phyloP scores from a whole-genome alignment of 1,140 invertebrate genomes.

The Drosophila pallidifrons region DNA sequence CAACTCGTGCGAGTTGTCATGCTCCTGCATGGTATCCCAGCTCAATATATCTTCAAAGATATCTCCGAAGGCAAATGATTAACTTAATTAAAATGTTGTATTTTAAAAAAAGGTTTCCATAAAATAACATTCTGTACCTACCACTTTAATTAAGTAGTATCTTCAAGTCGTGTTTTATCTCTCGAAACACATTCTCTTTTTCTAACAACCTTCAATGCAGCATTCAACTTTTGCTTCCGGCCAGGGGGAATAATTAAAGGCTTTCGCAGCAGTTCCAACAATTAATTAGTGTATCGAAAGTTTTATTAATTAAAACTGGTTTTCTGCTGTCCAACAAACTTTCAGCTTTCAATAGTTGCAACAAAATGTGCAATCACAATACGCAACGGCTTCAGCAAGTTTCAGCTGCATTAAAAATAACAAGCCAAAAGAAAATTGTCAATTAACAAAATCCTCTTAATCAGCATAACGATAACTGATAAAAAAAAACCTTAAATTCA shows the following conservation, averaged over 20 bases:
- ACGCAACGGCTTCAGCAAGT: not conserved
- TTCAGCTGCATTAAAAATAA: not conserved
- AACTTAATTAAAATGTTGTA: not conserved
- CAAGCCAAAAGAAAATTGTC: not conserved
- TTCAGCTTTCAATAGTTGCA: conserved; percentile 9
- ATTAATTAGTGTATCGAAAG: conserved; percentile 42
- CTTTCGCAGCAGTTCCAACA: conserved; percentile 32
- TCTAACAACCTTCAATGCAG: not conserved
- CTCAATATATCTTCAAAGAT: not conserved
- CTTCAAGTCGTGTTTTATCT: not conserved
- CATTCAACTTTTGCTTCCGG: conserved; percentile 30
- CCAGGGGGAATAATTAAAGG: conserved; percentile 16
- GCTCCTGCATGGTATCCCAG: conserved; percentile 1
- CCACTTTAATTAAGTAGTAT: conserved; percentile 8
- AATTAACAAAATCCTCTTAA: not conserved
- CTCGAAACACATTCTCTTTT: not conserved
- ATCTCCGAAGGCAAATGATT: not conserved
- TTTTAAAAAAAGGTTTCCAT: too few species aligned
- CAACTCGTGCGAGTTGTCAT: conserved; percentile 53
- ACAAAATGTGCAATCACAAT: conserved; percentile 13
- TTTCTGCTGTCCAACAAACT: conserved; percentile 23
- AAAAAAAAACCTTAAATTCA: too few species aligned
- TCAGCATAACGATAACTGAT: too few species aligned
- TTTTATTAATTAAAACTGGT: conserved; percentile 71
- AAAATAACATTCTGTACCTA: too few species aligned